Evolutionary conservation across 1,140 invertebrate genomes (phyloP).

Genomic region (Maniola jurtina): DNA sequence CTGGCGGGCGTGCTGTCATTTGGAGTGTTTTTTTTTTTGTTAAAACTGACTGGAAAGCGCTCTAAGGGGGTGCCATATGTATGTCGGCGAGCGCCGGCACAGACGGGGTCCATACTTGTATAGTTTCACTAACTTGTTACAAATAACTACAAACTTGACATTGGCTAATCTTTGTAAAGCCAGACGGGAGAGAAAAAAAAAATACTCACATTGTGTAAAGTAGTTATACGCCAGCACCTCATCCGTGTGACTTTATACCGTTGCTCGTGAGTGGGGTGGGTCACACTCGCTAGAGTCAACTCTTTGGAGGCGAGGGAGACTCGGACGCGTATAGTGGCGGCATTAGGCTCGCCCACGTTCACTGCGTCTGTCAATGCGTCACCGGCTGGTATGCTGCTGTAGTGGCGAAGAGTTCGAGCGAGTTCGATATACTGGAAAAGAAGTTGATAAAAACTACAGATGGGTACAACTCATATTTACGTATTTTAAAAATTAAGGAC

Average conservation of each 20-base stretch:
- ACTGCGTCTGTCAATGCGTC: slow-evolving; percentile 60
- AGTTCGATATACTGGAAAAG: slow-evolving; percentile 90
- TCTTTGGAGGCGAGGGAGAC: slow-evolving; percentile 61
- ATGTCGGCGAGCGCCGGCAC: too few species aligned
- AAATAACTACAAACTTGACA: too few species aligned
- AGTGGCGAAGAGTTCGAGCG: slow-evolving; percentile 89
- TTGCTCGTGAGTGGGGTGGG: slow-evolving; percentile 85
- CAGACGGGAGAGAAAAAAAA: too few species aligned
- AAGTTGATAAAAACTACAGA: slow-evolving; percentile 13
- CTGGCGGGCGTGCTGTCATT: too few species aligned
- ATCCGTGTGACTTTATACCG: slow-evolving; percentile 96
- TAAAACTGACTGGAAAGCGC: too few species aligned
- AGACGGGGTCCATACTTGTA: too few species aligned
- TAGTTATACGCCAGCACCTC: slow-evolving; percentile 97
- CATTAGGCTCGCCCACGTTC: slow-evolving; percentile 39
- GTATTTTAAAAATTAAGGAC: too few species aligned
- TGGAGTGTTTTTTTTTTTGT: too few species aligned
- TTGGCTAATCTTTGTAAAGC: too few species aligned
- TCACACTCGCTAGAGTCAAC: slow-evolving; percentile 50
- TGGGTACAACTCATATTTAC: too few species aligned
- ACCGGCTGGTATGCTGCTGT: slow-evolving; percentile 92
- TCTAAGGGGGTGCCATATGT: too few species aligned
- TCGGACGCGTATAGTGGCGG: slow-evolving; percentile 40
- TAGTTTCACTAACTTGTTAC: too few species aligned
- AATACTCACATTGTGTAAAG: slow-evolving; percentile 86